Base-by-base conservation (phyloP, 2,888 invertebrate species). In the Enchytraeus crypticus region DNA sequence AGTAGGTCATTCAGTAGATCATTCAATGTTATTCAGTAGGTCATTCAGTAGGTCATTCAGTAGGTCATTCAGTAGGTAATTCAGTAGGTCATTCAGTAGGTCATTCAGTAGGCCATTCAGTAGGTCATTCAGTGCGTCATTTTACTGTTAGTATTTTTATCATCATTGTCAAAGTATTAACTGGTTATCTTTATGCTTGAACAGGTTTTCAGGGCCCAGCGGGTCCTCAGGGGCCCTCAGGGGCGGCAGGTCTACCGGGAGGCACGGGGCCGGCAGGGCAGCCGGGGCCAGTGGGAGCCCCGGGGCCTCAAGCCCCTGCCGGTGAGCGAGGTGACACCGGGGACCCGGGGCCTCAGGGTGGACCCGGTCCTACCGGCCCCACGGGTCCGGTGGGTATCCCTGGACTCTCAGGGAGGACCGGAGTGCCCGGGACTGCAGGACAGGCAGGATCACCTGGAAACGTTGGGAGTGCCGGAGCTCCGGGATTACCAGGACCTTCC, bases 231-330 rank as follows among this genome's bases (percentile, higher is more conserved):
- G 63, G 63, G 14, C 21, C 38, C 8, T 32, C 49, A 46, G 62
- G 62, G 49, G 11, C 56, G 73, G 72, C 58, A 26, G 56, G 21
- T 11, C 11, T 11, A 14, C 32, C 53, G 8, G 53, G 62, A n/a
- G 43, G 45, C 23, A 33, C 11, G n/a, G 59, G 59, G 34, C 46
- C 21, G 26, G 8, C 38, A 45, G 60, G 60, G 26, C 43, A 60
- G 4, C 38, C 61, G 3, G 71, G 71, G 32, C 59, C 65, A 4
- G 59, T 61, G 18, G 71, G 75, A 57, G 68, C 69, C 2, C 71
- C 70, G 34, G 75, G 75, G 51, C 71, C 23, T 5, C 49, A 8
- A 27, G 65, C 63, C 32, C 32, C 60, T 51, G 18, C 51, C 26
- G 65, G 61, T 51, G 30, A 38, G 4, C 47, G 33, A 56, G 68